Percentiles rank a stretch among this genome's conserved stretches.
These are phyloP conservation scores for Eulemur rufifrons DNA, from an alignment of 2,113 vertebrate species.

Conservation along the genomic window DNA sequence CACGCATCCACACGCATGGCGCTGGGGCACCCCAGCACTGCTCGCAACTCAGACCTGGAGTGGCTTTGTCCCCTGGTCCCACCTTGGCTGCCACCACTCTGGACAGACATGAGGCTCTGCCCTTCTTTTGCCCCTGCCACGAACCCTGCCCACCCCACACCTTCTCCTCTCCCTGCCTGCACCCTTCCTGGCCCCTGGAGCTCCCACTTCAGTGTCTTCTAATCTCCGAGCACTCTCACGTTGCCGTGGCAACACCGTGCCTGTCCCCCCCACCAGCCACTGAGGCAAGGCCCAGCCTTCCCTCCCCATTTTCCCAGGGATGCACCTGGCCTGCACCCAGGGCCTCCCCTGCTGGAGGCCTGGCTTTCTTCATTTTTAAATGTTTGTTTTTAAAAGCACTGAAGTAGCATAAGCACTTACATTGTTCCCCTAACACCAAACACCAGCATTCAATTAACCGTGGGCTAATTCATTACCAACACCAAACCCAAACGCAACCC, in stretches of 20 bases:
- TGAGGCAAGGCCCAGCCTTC: not conserved
- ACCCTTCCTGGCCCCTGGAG: not conserved
- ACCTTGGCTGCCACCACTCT: rapidly evolving
- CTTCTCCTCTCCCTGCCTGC: rapidly evolving
- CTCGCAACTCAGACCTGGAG: not conserved
- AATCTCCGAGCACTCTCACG: rapidly evolving
- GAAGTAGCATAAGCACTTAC: not conserved
- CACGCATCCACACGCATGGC: rapidly evolving
- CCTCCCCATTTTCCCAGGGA: not conserved
- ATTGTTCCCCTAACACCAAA: not conserved
- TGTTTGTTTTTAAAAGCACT: not conserved
- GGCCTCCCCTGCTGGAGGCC: too few relatives aligned
- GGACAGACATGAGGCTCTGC: rapidly evolving
- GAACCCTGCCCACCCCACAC: not conserved
- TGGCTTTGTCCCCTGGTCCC: not conserved
- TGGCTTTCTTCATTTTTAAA: not conserved
- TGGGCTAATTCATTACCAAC: not conserved
- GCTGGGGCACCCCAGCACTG: rapidly evolving
- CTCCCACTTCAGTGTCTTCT: not conserved
- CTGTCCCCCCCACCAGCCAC: not conserved
- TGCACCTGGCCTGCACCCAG: too few relatives aligned
- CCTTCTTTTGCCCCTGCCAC: rapidly evolving
- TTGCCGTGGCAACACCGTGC: too few relatives aligned
- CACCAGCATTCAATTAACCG: not conserved
- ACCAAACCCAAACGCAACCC: not conserved